Evolutionary conservation across 2,113 vertebrate genomes (phyloP).

Genomic region (Etia nguti): DNA sequence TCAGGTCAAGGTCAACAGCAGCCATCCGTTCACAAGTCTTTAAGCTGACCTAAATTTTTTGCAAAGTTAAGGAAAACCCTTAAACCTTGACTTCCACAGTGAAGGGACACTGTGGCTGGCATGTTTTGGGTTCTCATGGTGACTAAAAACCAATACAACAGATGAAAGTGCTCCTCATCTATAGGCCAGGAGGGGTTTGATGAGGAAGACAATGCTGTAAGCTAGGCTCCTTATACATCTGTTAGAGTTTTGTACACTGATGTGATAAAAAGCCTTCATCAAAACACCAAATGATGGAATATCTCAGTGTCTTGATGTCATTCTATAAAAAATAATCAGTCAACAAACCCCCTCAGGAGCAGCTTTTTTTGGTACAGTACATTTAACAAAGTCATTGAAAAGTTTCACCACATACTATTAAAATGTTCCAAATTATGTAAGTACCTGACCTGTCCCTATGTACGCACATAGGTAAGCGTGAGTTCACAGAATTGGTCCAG

Average conservation of each 20-base stretch:
- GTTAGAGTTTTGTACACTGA: not conserved
- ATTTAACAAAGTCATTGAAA: not conserved
- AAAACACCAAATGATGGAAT: not conserved
- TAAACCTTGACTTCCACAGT: not conserved
- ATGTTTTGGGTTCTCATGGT: not conserved
- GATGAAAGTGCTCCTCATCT: not conserved
- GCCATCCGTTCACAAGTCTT: rapidly evolving
- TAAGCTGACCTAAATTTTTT: not conserved
- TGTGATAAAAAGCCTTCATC: rapidly evolving
- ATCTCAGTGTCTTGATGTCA: not conserved
- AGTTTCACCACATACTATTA: not conserved
- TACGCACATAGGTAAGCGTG: rapidly evolving
- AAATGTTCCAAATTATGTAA: not conserved
- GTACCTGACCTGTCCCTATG: not conserved
- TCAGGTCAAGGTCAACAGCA: not conserved
- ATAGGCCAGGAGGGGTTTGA: not conserved
- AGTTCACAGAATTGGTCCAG: rapidly evolving
- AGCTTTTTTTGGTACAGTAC: not conserved
- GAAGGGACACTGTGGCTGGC: not conserved
- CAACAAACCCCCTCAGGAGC: rapidly evolving
- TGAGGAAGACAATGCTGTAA: not conserved
- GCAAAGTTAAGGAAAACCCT: not conserved
- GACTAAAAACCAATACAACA: not conserved
- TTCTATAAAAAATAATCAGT: not conserved
- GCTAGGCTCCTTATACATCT: rapidly evolving